phyloP scores from a whole-genome alignment of 2,888 invertebrate species.

The Eustalomyia histrio region DNA sequence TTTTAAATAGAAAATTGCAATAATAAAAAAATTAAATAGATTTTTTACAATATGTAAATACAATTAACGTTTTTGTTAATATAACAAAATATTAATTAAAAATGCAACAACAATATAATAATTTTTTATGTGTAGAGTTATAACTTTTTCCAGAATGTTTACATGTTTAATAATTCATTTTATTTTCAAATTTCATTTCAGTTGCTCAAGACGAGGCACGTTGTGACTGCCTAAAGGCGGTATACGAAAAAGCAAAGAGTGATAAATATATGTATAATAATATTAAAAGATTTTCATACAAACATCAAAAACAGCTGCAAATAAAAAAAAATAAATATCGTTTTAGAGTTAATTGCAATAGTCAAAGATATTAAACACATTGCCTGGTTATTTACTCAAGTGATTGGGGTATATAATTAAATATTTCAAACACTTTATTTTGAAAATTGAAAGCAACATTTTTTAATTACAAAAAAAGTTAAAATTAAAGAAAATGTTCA shows the following conservation, averaged over 20 bases:
- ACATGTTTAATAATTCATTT: slow-evolving; percentile 16
- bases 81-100: too few relatives aligned
- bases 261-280: background rate
- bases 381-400: slow-evolving; percentile 29
- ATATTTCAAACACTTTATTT: too few relatives aligned
- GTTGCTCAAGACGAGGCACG: slow-evolving; percentile 35
- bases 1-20: too few relatives aligned
- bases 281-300: background rate
- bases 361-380: slow-evolving; percentile 40
- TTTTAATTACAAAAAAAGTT: background rate
- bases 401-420: too few relatives aligned
- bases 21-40: too few relatives aligned
- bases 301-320: slow-evolving; percentile 29
- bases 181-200: slow-evolving; percentile 44
- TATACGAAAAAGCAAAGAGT: slow-evolving; percentile 3
- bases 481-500: slow-evolving; percentile 62
- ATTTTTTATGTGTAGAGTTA: too few relatives aligned
- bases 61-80: too few relatives aligned
- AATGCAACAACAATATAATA: too few relatives aligned
- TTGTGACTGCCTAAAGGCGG: background rate
- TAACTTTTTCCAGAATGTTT: too few relatives aligned
- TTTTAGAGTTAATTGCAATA: slow-evolving; percentile 21
- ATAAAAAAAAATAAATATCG: slow-evolving; percentile 1
- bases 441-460: background rate
- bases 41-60: too few relatives aligned